Base-by-base conservation (phyloP, 2,888 invertebrate species). In the Caenorhabditis imperialis region DNA sequence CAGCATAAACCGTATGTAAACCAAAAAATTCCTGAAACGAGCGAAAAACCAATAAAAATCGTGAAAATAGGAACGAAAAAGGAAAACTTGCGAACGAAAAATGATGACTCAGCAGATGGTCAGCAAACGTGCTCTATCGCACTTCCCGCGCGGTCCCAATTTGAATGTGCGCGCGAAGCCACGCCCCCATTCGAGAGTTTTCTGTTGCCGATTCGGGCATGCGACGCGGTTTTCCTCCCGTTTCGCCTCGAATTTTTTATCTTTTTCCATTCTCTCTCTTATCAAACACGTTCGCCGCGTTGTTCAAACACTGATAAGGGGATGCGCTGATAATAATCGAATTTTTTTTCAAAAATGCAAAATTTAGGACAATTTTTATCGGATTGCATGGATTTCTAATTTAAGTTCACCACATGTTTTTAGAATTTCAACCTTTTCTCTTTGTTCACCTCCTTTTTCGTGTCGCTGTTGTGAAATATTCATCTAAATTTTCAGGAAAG, bases 161-260 rank as follows among this genome's bases (percentile, higher is more conserved):
- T 73, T 73, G 67, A 73, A 73, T 73, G 54, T 23, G 63, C 61
- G 73, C 73, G 65, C 61, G 73, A 53, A 48, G 48, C 58, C 60
- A 47, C 73, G 61, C 73, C 73, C 44, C 50, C 51, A 33, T 72
- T 73, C 67, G 61, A 62, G 73, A 62, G 60, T 55, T 67, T 73
- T 73, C 62, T 51, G 37, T 30, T 27, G 55, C 38, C 42, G 38
- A n/a, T 38, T 42, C 14, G 38, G 45, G 33, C 47, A 55, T 55
- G 20, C 47, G 8, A 45, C 20, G 42, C 51, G 27, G 33, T 54
- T 53, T 38, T 54, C 40, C 18, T 44, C 47, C 10, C 25, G 33
- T 18, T 69, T 53, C 45, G 16, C 42, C 27, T 53, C 40, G 45
- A 38, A 20, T 69, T 65, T 50, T 54, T 69, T 55, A 50, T 60